Evolutionary conservation across 2,888 invertebrate genomes (phyloP).

Genomic region (Orchesella flavescens): DNA sequence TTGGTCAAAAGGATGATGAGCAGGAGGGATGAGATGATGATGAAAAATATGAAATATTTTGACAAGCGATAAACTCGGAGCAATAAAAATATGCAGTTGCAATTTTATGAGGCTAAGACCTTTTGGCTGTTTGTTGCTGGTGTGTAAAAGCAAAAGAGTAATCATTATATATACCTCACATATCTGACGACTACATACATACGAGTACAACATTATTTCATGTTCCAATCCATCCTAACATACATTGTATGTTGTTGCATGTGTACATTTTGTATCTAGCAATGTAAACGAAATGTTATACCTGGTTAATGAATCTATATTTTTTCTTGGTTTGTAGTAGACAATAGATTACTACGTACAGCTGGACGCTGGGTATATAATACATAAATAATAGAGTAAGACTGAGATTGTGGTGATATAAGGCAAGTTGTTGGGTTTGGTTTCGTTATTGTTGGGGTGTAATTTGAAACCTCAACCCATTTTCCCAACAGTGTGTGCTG

Average conservation of each 20-base stretch:
- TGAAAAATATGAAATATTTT: slow-evolving; percentile 44
- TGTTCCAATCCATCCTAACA: not conserved
- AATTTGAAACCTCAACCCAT: slow-evolving; percentile 58
- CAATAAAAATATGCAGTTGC: slow-evolving; percentile 41
- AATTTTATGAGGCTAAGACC: slow-evolving; percentile 29
- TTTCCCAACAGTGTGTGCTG: slow-evolving; percentile 44
- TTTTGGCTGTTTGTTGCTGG: not conserved
- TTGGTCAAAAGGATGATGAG: not conserved
- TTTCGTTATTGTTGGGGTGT: slow-evolving; percentile 33
- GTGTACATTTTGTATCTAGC: not conserved
- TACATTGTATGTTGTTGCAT: slow-evolving; percentile 1
- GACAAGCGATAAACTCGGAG: slow-evolving; percentile 38
- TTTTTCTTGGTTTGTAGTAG: not conserved
- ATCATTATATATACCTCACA: too few species aligned
- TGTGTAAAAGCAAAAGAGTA: too few species aligned
- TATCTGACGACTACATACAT: too few species aligned
- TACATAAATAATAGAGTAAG: not conserved
- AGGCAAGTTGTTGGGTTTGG: slow-evolving; percentile 34
- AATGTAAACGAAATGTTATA: slow-evolving; percentile 28
- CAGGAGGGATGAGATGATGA: slow-evolving; percentile 12
- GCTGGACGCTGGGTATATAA: not conserved
- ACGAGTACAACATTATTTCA: not conserved
- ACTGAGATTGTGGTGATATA: slow-evolving; percentile 31
- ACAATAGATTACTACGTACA: not conserved
- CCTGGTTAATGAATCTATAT: slow-evolving; percentile 14